Conservation (phyloP, 53 echinoderm and acorn worm genomes). For the Holothuria leucospilota region DNA sequence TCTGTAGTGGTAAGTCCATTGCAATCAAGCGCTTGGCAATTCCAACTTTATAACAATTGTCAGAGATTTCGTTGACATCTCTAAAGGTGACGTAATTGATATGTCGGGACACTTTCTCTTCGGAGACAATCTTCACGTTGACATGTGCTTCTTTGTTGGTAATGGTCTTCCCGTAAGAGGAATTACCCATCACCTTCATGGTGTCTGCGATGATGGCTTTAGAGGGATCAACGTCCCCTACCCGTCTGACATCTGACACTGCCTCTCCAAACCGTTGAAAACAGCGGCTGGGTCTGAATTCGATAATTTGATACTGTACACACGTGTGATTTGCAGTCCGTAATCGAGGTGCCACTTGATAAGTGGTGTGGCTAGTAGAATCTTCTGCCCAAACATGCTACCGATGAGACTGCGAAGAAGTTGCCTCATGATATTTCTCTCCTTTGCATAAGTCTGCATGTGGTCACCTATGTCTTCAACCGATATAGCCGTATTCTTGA, state of each 20-base stretch:
- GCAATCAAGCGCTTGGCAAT: constrained; percentile 29
- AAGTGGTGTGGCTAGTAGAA: constrained; percentile 18
- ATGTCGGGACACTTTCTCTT: too few relatives aligned
- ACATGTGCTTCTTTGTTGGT: constrained; percentile 37
- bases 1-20: constrained; percentile 26
- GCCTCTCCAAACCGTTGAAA: too few relatives aligned
- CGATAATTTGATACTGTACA: constrained; percentile 25
- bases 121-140: too few relatives aligned
- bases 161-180: constrained; percentile 71
- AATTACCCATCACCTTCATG: constrained; percentile 63
- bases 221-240: constrained; percentile 40
- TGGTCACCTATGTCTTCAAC: constrained; percentile 53
- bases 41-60: constrained; percentile 32
- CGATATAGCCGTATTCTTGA: constrained; percentile 46
- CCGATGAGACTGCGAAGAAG: constrained; percentile 46
- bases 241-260: constrained; percentile 42
- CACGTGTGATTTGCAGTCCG: background rate
- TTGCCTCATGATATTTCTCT: constrained; percentile 8
- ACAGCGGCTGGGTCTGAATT: background rate
- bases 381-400: constrained; percentile 49
- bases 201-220: constrained; percentile 60
- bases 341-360: too few relatives aligned
- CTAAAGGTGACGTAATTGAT: constrained; percentile 29
- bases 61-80: background rate
- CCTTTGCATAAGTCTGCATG: constrained; percentile 36